Percentiles rank a stretch among this genome's conserved stretches.
Conservation (phyloP, 2,888 invertebrate genomes). For the Nemurella pictetii region DNA sequence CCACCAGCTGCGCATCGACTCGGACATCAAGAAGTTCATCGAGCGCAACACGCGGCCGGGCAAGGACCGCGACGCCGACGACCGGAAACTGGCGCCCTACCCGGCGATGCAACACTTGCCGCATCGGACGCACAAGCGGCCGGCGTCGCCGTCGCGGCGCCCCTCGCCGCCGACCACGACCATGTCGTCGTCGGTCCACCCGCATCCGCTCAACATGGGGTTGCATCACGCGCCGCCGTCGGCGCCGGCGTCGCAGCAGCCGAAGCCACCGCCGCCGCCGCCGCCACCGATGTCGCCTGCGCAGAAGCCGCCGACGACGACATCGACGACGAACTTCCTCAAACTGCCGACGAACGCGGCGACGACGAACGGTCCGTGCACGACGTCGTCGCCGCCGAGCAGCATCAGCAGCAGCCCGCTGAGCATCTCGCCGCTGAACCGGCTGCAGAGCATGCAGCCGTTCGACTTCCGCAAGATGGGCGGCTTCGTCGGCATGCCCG, state of each 20-base stretch:
- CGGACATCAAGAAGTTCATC: slow-evolving; percentile 60
- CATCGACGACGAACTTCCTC: slow-evolving; percentile 51
- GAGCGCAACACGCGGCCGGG: slow-evolving; percentile 51
- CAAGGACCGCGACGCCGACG: slow-evolving; percentile 22
- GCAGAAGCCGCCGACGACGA: slow-evolving; percentile 52
- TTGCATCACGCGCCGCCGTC: slow-evolving; percentile 46
- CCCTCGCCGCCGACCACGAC: slow-evolving; percentile 57
- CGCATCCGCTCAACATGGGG: slow-evolving; percentile 49
- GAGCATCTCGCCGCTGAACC: slow-evolving; percentile 78
- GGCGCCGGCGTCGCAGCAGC: slow-evolving; percentile 51
- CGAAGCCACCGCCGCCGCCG: slow-evolving; percentile 54
- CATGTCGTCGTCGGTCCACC: slow-evolving; percentile 53
- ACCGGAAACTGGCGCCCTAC: slow-evolving; percentile 8
- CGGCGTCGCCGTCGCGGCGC: slow-evolving; percentile 65
- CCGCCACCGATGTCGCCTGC: slow-evolving; percentile 53
- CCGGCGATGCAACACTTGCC: slow-evolving; percentile 55
- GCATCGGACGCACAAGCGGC: slow-evolving; percentile 48
- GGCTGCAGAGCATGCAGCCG: slow-evolving; percentile 93
- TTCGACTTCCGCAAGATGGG: slow-evolving; percentile 83
- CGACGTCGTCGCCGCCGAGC: slow-evolving; percentile 64
- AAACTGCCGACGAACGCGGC: slow-evolving; percentile 52
- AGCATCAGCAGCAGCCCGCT: slow-evolving; percentile 63
- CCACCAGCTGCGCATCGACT: slow-evolving; percentile 52
- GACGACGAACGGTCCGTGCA: slow-evolving; percentile 46
- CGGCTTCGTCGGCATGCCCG: slow-evolving; percentile 41